Base-by-base conservation (phyloP, 2,888 invertebrate species). In the Scaptomyza parva region DNA sequence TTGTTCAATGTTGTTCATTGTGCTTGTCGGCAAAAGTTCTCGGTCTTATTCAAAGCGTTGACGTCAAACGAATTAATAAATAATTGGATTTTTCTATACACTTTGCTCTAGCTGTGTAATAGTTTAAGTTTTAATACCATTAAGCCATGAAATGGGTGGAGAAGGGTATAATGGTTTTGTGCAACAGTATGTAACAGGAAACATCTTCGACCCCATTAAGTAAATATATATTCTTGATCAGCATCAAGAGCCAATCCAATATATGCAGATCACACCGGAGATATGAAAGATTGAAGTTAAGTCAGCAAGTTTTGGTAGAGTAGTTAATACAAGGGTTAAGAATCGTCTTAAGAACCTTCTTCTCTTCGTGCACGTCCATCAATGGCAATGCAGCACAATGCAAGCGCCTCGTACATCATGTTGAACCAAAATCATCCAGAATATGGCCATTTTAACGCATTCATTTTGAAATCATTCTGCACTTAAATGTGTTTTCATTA, bases 61-160 rank as follows among this genome's bases (percentile, higher is more conserved):
- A 68, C 73, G 59, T 61, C 60, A 8, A 35, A 3, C 54, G 80
- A 78, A 77, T 84, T 64, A 80, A 77, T 80, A 50, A 80, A 69
- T 80, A 84, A 73, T 80, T 80, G 58, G 55, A 68, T 68, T 80
- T 68, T 52, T n/a, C n/a, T 60, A 41, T 60, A 61, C 28, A 17
- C 11, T 24, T 11, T 11, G 28, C 45, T 30, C n/a, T 2, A 30
- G 18, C n/a, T 61, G 2, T 24, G 1, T 7, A 20, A 12, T n/a
- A 11, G 8, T 6, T 14, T 24, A n/a, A n/a, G n/a, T n/a, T n/a
- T n/a, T n/a, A n/a, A n/a, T n/a, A n/a, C n/a, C n/a, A n/a, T n/a
- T n/a, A n/a, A n/a, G n/a, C n/a, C n/a, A n/a, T n/a, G n/a, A n/a
- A n/a, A n/a, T n/a, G n/a, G n/a, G n/a, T n/a, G n/a, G n/a, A n/a